Conservation (phyloP, 2,888 invertebrate genomes). For the Mechanitis mazaeus region DNA sequence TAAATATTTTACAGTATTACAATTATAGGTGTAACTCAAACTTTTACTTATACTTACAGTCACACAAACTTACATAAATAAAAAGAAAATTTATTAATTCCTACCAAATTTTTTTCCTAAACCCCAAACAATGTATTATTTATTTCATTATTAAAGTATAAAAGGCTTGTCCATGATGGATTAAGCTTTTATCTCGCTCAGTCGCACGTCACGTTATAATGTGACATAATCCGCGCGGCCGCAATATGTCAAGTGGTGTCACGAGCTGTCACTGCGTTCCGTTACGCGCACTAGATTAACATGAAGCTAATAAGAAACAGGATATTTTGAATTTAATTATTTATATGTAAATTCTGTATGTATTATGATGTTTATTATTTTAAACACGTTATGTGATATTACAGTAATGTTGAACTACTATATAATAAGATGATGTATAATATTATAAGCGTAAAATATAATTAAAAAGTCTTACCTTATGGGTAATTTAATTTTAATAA, state of each 20-base stretch:
- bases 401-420: too few relatives aligned
- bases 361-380: background rate
- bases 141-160: slow-evolving; percentile 11
- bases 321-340: slow-evolving; percentile 8
- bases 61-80: background rate
- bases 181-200: slow-evolving; percentile 44
- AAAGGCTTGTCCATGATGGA: slow-evolving; percentile 31
- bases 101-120: background rate
- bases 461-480: too few relatives aligned
- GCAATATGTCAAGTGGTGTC: slow-evolving; percentile 60
- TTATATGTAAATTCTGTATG: slow-evolving; percentile 1
- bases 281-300: slow-evolving; percentile 21
- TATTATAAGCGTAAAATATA: too few relatives aligned
- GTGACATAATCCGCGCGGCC: slow-evolving; percentile 63
- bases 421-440: too few relatives aligned
- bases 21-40: background rate
- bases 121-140: slow-evolving; percentile 17
- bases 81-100: too few relatives aligned
- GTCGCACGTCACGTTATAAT: slow-evolving; percentile 39
- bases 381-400: too few relatives aligned
- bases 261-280: slow-evolving; percentile 40
- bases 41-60: background rate
- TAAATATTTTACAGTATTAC: background rate
- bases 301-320: slow-evolving; percentile 14
- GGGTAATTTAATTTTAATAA: too few relatives aligned